Conservation (phyloP, 2,113 vertebrate genomes). For the Stercorarius parasiticus region DNA sequence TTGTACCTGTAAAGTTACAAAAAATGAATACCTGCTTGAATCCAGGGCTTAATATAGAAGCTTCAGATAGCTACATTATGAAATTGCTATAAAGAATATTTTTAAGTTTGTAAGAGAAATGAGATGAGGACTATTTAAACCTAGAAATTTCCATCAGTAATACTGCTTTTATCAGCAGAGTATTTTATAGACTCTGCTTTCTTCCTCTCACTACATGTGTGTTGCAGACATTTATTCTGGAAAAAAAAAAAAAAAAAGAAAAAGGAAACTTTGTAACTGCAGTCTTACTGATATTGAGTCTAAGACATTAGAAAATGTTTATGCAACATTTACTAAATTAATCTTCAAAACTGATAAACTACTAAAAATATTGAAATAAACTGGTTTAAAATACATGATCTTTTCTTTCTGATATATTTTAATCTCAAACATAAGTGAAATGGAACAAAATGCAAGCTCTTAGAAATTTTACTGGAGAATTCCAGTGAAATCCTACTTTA, state of each 20-base stretch:
- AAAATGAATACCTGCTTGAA: conserved; percentile 39
- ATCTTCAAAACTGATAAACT: neutral
- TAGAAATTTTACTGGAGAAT: neutral
- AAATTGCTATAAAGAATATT: conserved; percentile 32
- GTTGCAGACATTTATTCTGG: neutral
- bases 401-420: neutral
- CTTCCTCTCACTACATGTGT: neutral
- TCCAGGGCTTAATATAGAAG: conserved; percentile 19
- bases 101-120: conserved; percentile 23
- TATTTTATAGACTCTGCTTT: neutral
- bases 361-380: neutral
- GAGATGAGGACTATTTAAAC: neutral
- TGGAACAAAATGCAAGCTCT: neutral
- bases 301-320: neutral
- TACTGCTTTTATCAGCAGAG: neutral
- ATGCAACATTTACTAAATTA: neutral
- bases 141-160: neutral
- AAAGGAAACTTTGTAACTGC: neutral
- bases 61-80: conserved; percentile 24
- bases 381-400: neutral
- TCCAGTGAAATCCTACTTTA: neutral
- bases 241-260: neutral
- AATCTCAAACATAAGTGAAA: neutral
- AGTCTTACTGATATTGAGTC: neutral
- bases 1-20: conserved; percentile 5